Percentiles rank a stretch among this genome's conserved stretches.
Conservation (phyloP, 2,113 vertebrate species). For the Clarias batrachus region DNA sequence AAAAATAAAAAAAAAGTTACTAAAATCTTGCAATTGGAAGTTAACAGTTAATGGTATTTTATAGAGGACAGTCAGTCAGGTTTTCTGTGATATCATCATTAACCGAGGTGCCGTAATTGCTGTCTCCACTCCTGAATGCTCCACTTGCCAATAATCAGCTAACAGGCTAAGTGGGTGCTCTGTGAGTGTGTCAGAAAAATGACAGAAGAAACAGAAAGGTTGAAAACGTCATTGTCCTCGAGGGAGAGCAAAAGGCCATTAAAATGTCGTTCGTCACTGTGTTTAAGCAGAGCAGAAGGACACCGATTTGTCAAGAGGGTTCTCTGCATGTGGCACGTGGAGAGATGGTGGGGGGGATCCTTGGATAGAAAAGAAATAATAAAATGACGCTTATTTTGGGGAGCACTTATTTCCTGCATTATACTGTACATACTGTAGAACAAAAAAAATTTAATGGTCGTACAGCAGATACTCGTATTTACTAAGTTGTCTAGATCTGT, state of each 20-base stretch:
- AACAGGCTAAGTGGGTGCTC: conserved; percentile 35
- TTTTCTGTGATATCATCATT: conserved; percentile 4
- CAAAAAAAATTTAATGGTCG: neutral
- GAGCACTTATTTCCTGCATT: neutral
- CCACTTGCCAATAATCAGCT: neutral
- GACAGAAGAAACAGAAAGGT: conserved; percentile 49
- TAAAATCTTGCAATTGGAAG: neutral
- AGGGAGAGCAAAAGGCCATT: conserved; percentile 64
- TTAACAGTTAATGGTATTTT: neutral
- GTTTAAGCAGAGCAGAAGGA: conserved; percentile 59
- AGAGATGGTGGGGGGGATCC: no score
- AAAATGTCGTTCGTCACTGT: conserved; percentile 66
- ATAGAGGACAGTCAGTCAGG: neutral
- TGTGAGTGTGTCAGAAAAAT: conserved; percentile 51
- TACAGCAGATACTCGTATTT: neutral
- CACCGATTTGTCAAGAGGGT: conserved; percentile 56
- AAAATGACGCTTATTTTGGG: neutral
- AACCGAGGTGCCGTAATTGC: conserved; percentile 13
- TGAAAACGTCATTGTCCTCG: conserved; percentile 59
- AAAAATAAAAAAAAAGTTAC: neutral
- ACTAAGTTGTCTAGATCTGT: neutral
- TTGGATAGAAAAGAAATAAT: conserved; percentile 8
- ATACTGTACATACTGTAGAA: neutral
- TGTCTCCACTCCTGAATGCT: neutral
- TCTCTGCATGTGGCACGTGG: neutral